Percentiles rank a stretch among this genome's conserved stretches.
Conservation (phyloP, 2,888 invertebrate genomes). For the Oligia latruncula region DNA sequence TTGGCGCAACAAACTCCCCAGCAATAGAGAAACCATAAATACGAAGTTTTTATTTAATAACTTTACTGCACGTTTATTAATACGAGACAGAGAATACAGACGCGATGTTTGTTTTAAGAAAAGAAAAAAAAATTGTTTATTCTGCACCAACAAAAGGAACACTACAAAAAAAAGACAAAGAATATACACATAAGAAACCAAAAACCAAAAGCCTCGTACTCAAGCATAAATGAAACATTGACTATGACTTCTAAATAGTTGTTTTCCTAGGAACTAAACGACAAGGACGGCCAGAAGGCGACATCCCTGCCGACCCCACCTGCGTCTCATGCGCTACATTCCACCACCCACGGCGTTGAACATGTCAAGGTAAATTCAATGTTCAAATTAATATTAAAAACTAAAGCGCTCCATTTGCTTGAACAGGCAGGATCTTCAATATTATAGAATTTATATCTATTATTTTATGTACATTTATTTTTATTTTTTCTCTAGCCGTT, state of each 20-base stretch:
- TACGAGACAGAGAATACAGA: neutral
- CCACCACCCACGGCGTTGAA: constrained; percentile 88
- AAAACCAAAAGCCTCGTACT: no score
- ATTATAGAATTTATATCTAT: neutral
- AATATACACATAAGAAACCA: no score
- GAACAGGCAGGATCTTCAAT: neutral
- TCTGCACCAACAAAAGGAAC: no score
- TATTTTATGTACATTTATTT: constrained; percentile 10
- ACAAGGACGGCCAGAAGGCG: constrained; percentile 84
- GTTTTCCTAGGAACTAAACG: constrained; percentile 88
- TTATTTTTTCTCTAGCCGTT: constrained; percentile 30
- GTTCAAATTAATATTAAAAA: no score
- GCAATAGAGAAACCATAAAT: neutral
- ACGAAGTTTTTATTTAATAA: neutral
- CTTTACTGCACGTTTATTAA: no score
- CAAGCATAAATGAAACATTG: no score
- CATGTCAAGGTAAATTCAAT: constrained; percentile 84
- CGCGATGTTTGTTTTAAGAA: neutral
- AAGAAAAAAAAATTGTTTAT: no score
- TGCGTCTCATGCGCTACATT: constrained; percentile 86
- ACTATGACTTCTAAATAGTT: neutral
- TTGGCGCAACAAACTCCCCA: neutral
- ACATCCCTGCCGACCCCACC: constrained; percentile 85
- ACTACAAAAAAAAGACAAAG: no score
- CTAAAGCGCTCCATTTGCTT: neutral